A percentile compares a stretch with the other conserved stretches of the same genome.
Evolutionary conservation across 2,113 vertebrate species (phyloP).

Genomic region (Emydura subglobosa): DNA sequence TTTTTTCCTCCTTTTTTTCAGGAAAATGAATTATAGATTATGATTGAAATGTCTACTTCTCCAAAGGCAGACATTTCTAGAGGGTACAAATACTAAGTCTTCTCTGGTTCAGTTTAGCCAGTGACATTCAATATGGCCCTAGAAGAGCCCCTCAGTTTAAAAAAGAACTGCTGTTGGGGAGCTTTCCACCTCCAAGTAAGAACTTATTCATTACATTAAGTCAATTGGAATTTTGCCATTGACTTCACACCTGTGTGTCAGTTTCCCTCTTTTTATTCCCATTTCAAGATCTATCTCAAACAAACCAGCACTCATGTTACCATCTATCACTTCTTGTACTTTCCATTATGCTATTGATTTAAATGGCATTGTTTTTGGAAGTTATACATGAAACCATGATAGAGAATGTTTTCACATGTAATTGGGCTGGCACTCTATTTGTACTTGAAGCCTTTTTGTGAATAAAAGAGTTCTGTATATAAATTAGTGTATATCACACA

Average conservation of each 20-base stretch:
- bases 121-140: not conserved
- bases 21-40: not conserved
- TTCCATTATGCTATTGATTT: not conserved
- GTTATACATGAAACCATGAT: not conserved
- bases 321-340: not conserved
- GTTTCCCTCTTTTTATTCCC: not conserved
- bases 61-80: not conserved
- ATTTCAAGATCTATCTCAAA: not conserved
- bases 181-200: not conserved
- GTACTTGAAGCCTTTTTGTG: not conserved
- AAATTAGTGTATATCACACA: not conserved
- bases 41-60: not conserved
- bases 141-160: not conserved
- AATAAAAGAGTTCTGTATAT: not conserved
- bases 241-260: not conserved
- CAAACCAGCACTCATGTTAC: not conserved
- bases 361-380: not conserved
- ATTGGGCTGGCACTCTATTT: not conserved
- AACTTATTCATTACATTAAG: not conserved
- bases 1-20: too few species aligned
- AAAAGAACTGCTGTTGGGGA: not conserved
- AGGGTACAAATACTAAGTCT: not conserved
- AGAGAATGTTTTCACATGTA: not conserved
- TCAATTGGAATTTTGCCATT: not conserved
- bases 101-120: not conserved